A percentile compares a stretch with the other conserved stretches of the same genome.
Conservation (phyloP, 2,888 invertebrate genomes). For the Strigamia crassipes region DNA sequence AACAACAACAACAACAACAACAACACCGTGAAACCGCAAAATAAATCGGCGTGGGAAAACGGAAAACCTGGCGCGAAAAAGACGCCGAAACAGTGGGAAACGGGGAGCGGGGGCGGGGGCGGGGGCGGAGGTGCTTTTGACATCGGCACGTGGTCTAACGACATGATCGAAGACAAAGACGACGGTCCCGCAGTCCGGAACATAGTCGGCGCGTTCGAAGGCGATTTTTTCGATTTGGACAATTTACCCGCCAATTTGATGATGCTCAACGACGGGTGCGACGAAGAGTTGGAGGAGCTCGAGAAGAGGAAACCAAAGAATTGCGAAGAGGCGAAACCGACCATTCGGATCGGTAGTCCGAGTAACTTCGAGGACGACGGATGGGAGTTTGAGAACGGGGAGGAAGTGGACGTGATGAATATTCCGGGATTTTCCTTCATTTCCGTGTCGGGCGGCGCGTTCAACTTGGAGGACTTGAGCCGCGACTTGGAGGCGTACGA, state of each 20-base stretch:
- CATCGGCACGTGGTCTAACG: conserved; percentile 90
- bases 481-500: conserved; percentile 52
- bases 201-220: conserved; percentile 51
- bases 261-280: conserved; percentile 57
- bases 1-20: no score
- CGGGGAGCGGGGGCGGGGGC: conserved; percentile 53
- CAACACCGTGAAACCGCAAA: neutral
- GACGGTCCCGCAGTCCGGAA: conserved; percentile 45
- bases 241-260: conserved; percentile 69
- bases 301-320: neutral
- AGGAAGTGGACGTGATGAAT: conserved; percentile 49
- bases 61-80: no score
- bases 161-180: conserved; percentile 69
- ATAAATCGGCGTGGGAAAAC: conserved; percentile 44
- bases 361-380: conserved; percentile 54
- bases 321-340: conserved; percentile 33
- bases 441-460: conserved; percentile 51
- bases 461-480: conserved; percentile 53
- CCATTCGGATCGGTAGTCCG: conserved; percentile 53
- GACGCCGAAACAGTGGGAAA: no score
- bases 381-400: conserved; percentile 52
- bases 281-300: conserved; percentile 48
- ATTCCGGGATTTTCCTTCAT: conserved; percentile 52
- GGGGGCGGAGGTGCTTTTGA: conserved; percentile 64
- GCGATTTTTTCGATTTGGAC: conserved; percentile 58